Percentiles rank a stretch among this genome's conserved stretches.
Conservation (phyloP, 1,140 invertebrate species). For the Diploscapter pachys region DNA sequence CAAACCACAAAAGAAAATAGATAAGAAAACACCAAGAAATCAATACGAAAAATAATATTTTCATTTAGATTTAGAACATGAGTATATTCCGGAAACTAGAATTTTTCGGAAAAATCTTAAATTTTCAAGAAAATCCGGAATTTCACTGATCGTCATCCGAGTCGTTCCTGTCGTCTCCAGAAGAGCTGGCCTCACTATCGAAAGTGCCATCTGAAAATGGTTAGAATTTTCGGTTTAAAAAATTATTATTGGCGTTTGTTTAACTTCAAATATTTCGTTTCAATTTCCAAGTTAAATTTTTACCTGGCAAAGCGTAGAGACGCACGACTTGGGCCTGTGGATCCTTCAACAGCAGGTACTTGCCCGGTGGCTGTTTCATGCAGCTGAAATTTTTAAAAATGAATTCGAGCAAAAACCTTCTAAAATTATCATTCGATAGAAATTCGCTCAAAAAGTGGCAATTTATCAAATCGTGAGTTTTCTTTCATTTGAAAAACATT, state of each 20-base stretch:
- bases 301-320: constrained; percentile 48
- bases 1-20: too few relatives aligned
- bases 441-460: too few relatives aligned
- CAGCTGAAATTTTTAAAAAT: constrained; percentile 59
- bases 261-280: background rate
- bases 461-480: too few relatives aligned
- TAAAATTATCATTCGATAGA: too few relatives aligned
- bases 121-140: background rate
- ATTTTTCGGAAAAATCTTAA: background rate
- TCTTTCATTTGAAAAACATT: too few relatives aligned
- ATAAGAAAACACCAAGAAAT: too few relatives aligned
- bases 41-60: too few relatives aligned
- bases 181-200: too few relatives aligned
- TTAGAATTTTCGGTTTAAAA: too few relatives aligned
- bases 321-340: constrained; percentile 76
- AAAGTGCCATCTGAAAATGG: too few relatives aligned
- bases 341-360: constrained; percentile 98
- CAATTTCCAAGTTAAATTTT: constrained; percentile 49
- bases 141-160: constrained; percentile 17
- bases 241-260: too few relatives aligned
- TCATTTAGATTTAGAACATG: too few relatives aligned
- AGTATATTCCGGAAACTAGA: background rate
- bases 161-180: constrained; percentile 1
- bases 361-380: constrained; percentile 93
- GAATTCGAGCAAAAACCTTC: background rate